phyloP scores from a whole-genome alignment of 1,140 invertebrate genomes.

The Stratiolaelaps scimitus region DNA sequence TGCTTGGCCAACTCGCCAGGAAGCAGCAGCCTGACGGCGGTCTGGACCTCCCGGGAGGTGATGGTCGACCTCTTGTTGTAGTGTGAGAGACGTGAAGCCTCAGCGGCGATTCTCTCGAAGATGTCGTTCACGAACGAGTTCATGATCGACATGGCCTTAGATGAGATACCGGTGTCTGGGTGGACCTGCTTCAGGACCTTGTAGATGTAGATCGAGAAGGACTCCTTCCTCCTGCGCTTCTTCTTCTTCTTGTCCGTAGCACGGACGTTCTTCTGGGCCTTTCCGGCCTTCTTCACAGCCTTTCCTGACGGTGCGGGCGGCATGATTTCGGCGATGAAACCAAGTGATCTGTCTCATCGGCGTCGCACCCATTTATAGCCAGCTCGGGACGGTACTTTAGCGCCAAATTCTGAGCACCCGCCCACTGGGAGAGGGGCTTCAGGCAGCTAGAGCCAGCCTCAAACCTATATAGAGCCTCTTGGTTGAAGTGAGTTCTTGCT shows the following conservation, averaged over 20 bases:
- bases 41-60: slow-evolving; percentile 49
- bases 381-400: too few species aligned
- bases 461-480: too few species aligned
- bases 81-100: slow-evolving; percentile 52
- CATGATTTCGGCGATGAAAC: slow-evolving; percentile 32
- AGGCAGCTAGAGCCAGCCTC: too few species aligned
- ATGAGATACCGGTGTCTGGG: slow-evolving; percentile 43
- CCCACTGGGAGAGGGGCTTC: too few species aligned
- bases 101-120: slow-evolving; percentile 46
- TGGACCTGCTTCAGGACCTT: slow-evolving; percentile 47
- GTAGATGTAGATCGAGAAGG: slow-evolving; percentile 55
- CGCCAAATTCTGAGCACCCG: too few species aligned
- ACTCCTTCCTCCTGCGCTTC: slow-evolving; percentile 47
- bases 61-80: slow-evolving; percentile 53
- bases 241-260: slow-evolving; percentile 38
- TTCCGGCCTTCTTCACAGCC: slow-evolving; percentile 39
- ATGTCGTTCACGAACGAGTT: slow-evolving; percentile 42
- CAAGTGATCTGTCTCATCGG: too few species aligned
- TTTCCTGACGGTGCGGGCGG: slow-evolving; percentile 37
- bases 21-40: too few species aligned
- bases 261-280: slow-evolving; percentile 38
- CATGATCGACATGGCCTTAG: slow-evolving; percentile 44
- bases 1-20: too few species aligned
- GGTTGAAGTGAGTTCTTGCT: too few species aligned
- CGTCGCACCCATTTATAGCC: too few species aligned